phyloP scores from a whole-genome alignment of 2,888 invertebrate genomes.

The Galeopsomyia nigrocyanea region DNA sequence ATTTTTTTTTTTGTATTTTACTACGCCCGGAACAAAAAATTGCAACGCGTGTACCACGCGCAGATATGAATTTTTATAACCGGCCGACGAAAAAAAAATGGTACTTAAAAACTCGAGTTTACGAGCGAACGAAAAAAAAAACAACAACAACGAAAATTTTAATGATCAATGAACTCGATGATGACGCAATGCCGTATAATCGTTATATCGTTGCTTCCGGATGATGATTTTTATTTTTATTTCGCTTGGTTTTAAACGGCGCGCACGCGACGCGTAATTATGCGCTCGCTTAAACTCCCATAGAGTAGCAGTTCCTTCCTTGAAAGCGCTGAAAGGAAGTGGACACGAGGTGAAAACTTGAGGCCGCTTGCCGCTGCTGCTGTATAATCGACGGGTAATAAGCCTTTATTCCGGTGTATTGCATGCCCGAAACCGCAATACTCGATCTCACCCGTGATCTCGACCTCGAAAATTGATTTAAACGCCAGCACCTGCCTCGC shows the following conservation, averaged over 20 bases:
- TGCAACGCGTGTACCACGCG: background rate
- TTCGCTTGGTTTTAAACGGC: no score
- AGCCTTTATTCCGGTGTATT: no score
- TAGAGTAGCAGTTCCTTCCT: slow-evolving; percentile 25
- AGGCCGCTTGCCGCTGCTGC: no score
- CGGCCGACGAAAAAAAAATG: no score
- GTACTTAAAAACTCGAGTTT: no score
- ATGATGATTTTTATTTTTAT: slow-evolving; percentile 23
- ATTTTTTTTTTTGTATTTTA: no score
- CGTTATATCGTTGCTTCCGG: slow-evolving; percentile 37
- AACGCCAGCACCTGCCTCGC: no score
- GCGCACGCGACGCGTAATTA: slow-evolving; percentile 25
- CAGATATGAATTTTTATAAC: background rate
- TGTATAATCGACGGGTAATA: no score
- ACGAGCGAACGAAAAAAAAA: background rate
- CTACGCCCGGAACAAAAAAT: background rate
- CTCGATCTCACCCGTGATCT: slow-evolving; percentile 34
- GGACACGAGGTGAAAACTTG: slow-evolving; percentile 29
- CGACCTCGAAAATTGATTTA: slow-evolving; percentile 36
- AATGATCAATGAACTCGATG: slow-evolving; percentile 44
- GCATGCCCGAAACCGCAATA: slow-evolving; percentile 23
- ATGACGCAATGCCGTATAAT: slow-evolving; percentile 26
- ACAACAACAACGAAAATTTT: slow-evolving; percentile 1
- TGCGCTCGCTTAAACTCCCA: background rate
- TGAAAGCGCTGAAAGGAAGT: slow-evolving; percentile 37